These are phyloP conservation scores for Andricus curvator DNA, from an alignment of 2,888 invertebrate species.

Conservation along the genomic window DNA sequence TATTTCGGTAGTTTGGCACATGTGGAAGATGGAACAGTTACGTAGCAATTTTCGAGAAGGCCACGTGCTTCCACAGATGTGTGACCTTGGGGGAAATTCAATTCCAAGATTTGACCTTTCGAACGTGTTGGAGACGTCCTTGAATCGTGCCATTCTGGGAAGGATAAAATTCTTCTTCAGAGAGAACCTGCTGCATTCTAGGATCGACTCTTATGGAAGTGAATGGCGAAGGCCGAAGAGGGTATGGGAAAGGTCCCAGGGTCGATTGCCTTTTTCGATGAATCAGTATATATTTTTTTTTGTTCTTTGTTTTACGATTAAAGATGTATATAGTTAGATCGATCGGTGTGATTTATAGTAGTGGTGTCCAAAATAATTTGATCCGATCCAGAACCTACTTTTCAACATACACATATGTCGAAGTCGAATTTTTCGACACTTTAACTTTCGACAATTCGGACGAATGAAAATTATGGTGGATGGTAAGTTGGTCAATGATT, in stretches of 20 bases:
- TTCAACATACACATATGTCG: too few relatives aligned
- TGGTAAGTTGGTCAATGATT: too few relatives aligned
- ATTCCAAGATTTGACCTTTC: background rate
- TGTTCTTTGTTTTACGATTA: background rate
- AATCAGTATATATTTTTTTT: background rate
- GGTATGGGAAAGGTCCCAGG: conserved; percentile 3
- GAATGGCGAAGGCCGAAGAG: background rate
- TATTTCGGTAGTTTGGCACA: background rate
- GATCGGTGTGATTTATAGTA: too few relatives aligned
- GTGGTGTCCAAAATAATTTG: too few relatives aligned
- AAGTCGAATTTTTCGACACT: too few relatives aligned
- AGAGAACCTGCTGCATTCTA: background rate
- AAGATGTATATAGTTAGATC: too few relatives aligned
- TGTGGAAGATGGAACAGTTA: background rate
- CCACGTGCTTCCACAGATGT: background rate
- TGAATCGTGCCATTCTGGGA: background rate
- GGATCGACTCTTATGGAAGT: too few relatives aligned
- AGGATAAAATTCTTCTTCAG: background rate
- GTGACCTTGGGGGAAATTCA: background rate
- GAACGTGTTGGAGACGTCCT: background rate
- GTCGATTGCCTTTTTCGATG: background rate
- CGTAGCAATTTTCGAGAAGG: background rate
- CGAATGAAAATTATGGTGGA: too few relatives aligned
- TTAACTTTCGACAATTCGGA: too few relatives aligned
- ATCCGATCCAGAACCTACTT: too few relatives aligned